Percentiles rank a stretch among this genome's conserved stretches.
These are phyloP conservation scores for Sycon ciliatum DNA, from an alignment of 37 sponge, comb jelly and placozoan species.

Conservation along the genomic window DNA sequence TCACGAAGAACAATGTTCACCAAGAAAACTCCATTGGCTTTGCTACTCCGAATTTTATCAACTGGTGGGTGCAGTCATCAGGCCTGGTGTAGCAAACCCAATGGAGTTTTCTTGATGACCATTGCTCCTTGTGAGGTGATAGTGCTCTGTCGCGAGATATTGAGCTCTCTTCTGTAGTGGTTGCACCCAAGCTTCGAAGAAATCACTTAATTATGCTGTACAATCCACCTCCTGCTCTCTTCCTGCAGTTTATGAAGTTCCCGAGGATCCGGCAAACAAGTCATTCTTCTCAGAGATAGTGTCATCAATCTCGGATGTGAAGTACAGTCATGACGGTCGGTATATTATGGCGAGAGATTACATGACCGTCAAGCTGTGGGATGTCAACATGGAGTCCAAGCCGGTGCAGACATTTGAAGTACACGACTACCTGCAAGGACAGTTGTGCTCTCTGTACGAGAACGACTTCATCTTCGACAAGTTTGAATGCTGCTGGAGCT, in stretches of 20 bases:
- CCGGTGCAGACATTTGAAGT: constrained; percentile 92
- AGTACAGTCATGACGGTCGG: constrained; percentile 83
- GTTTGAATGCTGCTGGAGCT: constrained; percentile 97
- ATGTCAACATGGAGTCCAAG: constrained; percentile 86
- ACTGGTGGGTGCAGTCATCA: too few relatives aligned
- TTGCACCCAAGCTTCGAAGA: too few relatives aligned
- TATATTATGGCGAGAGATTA: constrained; percentile 95
- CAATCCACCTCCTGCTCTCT: too few relatives aligned
- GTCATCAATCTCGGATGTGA: constrained; percentile 90
- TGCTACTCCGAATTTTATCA: too few relatives aligned
- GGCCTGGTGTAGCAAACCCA: too few relatives aligned
- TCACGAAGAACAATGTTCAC: too few relatives aligned
- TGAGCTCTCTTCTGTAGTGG: too few relatives aligned
- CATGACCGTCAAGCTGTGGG: constrained; percentile 94
- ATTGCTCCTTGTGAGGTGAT: too few relatives aligned
- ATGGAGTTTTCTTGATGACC: too few relatives aligned
- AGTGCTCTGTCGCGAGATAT: too few relatives aligned
- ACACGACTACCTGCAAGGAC: constrained; percentile 86
- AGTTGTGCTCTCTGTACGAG: constrained; percentile 95
- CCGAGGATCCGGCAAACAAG: constrained; percentile 86
- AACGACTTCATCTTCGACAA: constrained; percentile 99
- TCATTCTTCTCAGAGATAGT: constrained; percentile 99
- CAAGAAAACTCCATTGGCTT: too few relatives aligned
- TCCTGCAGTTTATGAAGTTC: constrained; percentile 97
- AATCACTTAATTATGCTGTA: too few relatives aligned